Conservation (phyloP, 2,113 vertebrate genomes). For the Calonectris borealis region DNA sequence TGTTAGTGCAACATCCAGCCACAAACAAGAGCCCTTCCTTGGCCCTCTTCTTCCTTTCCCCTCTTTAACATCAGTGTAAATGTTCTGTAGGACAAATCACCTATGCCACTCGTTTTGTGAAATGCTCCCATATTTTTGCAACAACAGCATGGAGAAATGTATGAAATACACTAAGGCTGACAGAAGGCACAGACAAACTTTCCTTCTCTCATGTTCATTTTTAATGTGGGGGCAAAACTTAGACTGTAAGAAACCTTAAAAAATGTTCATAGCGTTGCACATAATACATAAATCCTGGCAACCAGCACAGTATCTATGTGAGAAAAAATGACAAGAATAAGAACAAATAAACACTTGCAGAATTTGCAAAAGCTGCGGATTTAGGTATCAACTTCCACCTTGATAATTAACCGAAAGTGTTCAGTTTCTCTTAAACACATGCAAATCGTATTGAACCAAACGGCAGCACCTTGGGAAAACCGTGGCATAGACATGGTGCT, state of each 20-base stretch:
- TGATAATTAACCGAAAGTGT: background rate
- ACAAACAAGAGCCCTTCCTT: background rate
- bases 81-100: background rate
- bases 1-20: background rate
- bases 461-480: background rate
- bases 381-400: background rate
- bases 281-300: background rate
- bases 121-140: background rate
- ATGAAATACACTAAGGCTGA: background rate
- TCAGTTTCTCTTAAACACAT: background rate
- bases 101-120: background rate
- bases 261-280: background rate
- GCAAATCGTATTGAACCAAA: background rate
- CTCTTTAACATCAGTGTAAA: background rate
- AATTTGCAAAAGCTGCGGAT: background rate
- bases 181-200: background rate
- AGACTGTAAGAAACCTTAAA: background rate
- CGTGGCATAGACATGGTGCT: fast-evolving
- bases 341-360: background rate
- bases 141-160: background rate
- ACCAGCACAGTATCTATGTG: fast-evolving
- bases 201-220: background rate
- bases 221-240: background rate
- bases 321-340: background rate
- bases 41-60: background rate